Evolutionary conservation across 2,888 invertebrate species (phyloP), one percentile per base, ranked within the genome.

Genomic region (Euzophera pinguis): DNA sequence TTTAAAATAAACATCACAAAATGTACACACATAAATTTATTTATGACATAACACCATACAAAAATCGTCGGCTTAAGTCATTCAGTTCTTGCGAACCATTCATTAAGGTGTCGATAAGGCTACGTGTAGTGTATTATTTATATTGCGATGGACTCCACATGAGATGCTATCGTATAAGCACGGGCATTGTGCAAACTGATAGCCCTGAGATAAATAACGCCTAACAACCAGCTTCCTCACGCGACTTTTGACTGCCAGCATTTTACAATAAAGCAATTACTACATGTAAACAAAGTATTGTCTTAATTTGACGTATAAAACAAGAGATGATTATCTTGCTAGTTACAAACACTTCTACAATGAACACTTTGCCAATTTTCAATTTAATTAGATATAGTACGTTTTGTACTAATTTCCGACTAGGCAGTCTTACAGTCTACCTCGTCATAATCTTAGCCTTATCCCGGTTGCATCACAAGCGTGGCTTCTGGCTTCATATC

Each of bases 211-310:
- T 85, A 84, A 78, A 63, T 59, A 60, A 63, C 60, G 62, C 22
- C 64, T 81, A 85, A 86, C 75, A 60, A 80, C 81, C 71, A 66
- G 69, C 81, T 84, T 89, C 89, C 88, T 70, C 68, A 73, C 72
- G 75, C 77, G 81, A 78, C 82, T 84, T 74, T 75, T 74, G 74
- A 45, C 45, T 45, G 45, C 22, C 12, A 38, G 38, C 22, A 71
- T 43, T 45, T 9, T 45, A 45, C 45, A 45, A 45, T 32, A 45
- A 45, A 45, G 45, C 45, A 45, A 45, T 45, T 45, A 45, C 45
- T 27, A 43, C 45, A 32, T 45, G 45, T 45, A 45, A 45, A 34
- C 45, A 45, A 45, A 45, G 10, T 45, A 45, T 45, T 45, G 45
- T 45, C 45, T 45, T 43, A 45, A 45, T 45, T 34, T 45, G 45